Conservation (phyloP, 2,888 invertebrate species). For the Choreutis nemorana region DNA sequence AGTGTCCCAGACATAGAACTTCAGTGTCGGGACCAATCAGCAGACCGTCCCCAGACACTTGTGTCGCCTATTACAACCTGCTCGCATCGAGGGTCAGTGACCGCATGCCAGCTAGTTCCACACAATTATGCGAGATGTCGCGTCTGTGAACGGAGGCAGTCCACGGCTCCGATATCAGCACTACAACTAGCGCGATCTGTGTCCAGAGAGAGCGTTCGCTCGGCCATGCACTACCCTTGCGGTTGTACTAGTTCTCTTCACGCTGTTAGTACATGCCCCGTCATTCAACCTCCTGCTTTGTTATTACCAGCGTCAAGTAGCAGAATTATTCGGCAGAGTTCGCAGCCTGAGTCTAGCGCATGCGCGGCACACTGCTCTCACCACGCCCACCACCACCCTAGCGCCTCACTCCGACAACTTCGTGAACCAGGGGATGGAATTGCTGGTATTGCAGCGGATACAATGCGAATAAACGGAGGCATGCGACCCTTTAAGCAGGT, state of each 20-base stretch:
- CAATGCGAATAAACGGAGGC: constrained; percentile 94
- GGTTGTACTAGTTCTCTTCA: constrained; percentile 62
- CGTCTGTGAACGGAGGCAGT: constrained; percentile 80
- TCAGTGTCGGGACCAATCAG: constrained; percentile 70
- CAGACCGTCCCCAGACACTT: constrained; percentile 61
- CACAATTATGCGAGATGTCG: constrained; percentile 71
- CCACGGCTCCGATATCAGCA: constrained; percentile 79
- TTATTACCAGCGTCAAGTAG: constrained; percentile 76
- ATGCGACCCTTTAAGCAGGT: constrained; percentile 97
- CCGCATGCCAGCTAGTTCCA: constrained; percentile 72
- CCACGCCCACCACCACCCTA: constrained; percentile 75
- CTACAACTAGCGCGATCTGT: constrained; percentile 83
- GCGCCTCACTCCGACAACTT: constrained; percentile 86
- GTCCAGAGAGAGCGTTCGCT: constrained; percentile 82
- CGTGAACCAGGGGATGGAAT: constrained; percentile 86
- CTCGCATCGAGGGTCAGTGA: constrained; percentile 70
- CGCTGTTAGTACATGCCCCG: constrained; percentile 70
- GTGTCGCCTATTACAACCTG: constrained; percentile 66
- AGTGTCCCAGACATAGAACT: constrained; percentile 85
- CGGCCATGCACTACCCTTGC: constrained; percentile 72
- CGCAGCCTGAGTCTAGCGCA: constrained; percentile 80
- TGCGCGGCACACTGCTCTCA: constrained; percentile 72
- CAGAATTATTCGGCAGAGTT: constrained; percentile 88
- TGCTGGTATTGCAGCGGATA: constrained; percentile 95
- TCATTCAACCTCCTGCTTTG: constrained; percentile 74